Evolutionary conservation across 2,113 vertebrate genomes (phyloP).

Genomic region (Gadus chalcogrammus): DNA sequence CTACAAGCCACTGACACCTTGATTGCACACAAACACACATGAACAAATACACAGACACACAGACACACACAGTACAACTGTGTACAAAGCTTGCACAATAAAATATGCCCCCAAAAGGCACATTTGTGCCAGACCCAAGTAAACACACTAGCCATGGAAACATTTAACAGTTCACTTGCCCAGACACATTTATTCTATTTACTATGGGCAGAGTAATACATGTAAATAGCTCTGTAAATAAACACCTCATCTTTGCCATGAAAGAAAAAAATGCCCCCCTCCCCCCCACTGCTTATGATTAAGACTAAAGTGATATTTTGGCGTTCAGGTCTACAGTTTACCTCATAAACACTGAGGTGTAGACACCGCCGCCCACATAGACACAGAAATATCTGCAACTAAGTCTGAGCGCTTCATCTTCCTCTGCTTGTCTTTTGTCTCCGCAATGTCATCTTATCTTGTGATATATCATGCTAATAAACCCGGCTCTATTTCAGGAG

Average conservation of each 20-base stretch:
- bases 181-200: conserved; percentile 64
- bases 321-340: conserved; percentile 66
- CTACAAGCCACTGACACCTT: too few species aligned
- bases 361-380: conserved; percentile 54
- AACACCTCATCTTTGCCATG: conserved; percentile 63
- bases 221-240: conserved; percentile 69
- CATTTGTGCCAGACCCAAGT: conserved; percentile 25
- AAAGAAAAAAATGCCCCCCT: conserved; percentile 48
- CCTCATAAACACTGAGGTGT: conserved; percentile 62
- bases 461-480: conserved; percentile 22
- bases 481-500: conserved; percentile 17
- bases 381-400: conserved; percentile 48
- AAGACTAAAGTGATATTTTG: conserved; percentile 69
- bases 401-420: conserved; percentile 16
- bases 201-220: conserved; percentile 61
- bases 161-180: conserved; percentile 55
- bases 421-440: conserved; percentile 31
- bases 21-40: too few species aligned
- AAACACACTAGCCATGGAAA: conserved; percentile 41
- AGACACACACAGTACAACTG: too few species aligned
- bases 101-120: background rate
- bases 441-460: conserved; percentile 18
- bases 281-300: conserved; percentile 63
- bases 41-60: too few species aligned
- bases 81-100: too few species aligned